phyloP scores from a whole-genome alignment of 2,797 vertebrate species.

The Sebastes hubbsi region DNA sequence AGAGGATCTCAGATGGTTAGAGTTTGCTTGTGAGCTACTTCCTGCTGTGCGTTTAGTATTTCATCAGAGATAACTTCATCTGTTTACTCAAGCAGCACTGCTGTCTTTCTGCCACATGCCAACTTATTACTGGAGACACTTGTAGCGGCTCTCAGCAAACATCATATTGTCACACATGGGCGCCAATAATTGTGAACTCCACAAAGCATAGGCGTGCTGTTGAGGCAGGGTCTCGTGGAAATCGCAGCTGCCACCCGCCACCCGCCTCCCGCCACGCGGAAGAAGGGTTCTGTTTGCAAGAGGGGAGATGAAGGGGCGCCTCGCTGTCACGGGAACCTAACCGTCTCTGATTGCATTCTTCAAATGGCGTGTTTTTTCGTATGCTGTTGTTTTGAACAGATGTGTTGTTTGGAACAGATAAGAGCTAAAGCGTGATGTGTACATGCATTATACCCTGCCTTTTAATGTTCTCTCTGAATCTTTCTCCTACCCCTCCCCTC shows the following conservation, averaged over 20 bases:
- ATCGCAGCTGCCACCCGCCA: slow-evolving; percentile 64
- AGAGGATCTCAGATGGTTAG: slow-evolving; percentile 48
- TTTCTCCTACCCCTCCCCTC: slow-evolving; percentile 3
- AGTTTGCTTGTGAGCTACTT: slow-evolving; percentile 51
- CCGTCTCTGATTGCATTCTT: slow-evolving; percentile 83
- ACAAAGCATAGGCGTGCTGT: slow-evolving; percentile 70
- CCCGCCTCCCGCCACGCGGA: slow-evolving; percentile 72
- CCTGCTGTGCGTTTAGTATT: slow-evolving; percentile 65
- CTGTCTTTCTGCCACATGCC: slow-evolving; percentile 63
- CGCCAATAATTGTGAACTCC: slow-evolving; percentile 81
- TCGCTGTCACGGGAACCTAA: slow-evolving; percentile 79
- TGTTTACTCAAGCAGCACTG: slow-evolving; percentile 66
- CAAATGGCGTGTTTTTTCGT: slow-evolving; percentile 70
- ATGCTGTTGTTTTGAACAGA: slow-evolving; percentile 79
- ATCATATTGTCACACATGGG: slow-evolving; percentile 82
- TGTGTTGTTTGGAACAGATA: slow-evolving; percentile 79
- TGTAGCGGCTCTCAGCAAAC: slow-evolving; percentile 80
- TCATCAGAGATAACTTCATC: slow-evolving; percentile 73
- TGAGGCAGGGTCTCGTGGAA: slow-evolving; percentile 56
- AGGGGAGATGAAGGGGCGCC: slow-evolving; percentile 72
- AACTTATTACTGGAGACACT: slow-evolving; percentile 80
- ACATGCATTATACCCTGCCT: slow-evolving; percentile 62
- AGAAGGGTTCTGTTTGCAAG: slow-evolving; percentile 77
- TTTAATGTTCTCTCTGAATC: slow-evolving; percentile 59
- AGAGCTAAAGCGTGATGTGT: slow-evolving; percentile 70